phyloP scores from a whole-genome alignment of 1,140 invertebrate genomes.

The Teleogryllus occipitalis region DNA sequence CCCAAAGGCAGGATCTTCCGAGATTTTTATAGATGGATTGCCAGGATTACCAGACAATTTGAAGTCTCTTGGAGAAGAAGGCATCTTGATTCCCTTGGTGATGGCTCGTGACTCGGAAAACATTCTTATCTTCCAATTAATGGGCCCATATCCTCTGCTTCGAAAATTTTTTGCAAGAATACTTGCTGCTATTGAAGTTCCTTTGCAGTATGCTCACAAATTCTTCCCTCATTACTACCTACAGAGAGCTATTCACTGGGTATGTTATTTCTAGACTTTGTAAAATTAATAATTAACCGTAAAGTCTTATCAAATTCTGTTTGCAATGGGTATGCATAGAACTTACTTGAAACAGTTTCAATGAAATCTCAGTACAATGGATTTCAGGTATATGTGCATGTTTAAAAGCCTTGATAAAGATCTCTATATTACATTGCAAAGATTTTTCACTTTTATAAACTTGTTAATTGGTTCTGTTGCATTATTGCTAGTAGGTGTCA shows the following conservation, averaged over 20 bases:
- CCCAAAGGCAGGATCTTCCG: conserved; percentile 57
- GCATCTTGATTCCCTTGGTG: conserved; percentile 56
- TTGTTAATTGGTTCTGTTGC: no score
- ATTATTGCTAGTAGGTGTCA: no score
- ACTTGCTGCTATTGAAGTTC: conserved; percentile 43
- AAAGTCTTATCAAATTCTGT: no score
- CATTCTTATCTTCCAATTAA: conserved; percentile 39
- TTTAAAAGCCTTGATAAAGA: no score
- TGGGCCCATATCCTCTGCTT: conserved; percentile 46
- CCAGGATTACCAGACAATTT: conserved; percentile 78
- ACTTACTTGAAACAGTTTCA: no score
- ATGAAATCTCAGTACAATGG: no score
- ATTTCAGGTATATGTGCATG: no score
- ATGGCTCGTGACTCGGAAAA: conserved; percentile 40
- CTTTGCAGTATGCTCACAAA: conserved; percentile 46
- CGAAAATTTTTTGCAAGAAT: conserved; percentile 51
- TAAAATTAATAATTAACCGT: no score
- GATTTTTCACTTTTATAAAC: no score
- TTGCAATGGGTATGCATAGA: no score
- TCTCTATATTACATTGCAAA: no score
- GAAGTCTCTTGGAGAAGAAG: conserved; percentile 52
- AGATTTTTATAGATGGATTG: conserved; percentile 67
- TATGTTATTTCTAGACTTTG: conserved; percentile 36
- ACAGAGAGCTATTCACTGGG: conserved; percentile 42
- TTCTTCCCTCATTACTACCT: conserved; percentile 49